These are phyloP conservation scores for Micrastur ruficollis DNA, from an alignment of 2,797 vertebrate species.

Conservation along the genomic window DNA sequence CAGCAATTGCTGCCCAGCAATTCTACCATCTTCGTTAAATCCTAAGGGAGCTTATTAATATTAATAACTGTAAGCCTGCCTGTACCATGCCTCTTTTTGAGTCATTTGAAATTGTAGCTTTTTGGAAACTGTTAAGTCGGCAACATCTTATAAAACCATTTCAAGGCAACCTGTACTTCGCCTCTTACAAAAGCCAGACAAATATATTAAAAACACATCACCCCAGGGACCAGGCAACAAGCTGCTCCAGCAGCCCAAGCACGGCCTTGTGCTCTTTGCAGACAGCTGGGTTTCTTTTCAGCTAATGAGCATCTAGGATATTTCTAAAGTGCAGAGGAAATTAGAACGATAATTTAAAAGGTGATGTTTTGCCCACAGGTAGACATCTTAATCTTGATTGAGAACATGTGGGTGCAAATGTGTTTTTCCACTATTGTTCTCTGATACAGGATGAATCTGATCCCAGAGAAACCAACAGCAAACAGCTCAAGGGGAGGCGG, in stretches of 20 bases:
- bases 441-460: not conserved
- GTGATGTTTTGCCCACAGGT: constrained; percentile 9
- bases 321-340: not conserved
- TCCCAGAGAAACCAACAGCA: not conserved
- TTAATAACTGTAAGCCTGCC: not conserved
- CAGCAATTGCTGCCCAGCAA: not conserved
- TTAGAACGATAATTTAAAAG: constrained; percentile 9
- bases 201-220: not conserved
- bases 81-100: not conserved
- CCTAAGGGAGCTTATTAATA: not conserved
- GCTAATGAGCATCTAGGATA: not conserved
- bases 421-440: not conserved
- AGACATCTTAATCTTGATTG: not conserved
- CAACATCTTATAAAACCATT: not conserved
- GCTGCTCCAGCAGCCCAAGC: not conserved
- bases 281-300: not conserved
- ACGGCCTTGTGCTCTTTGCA: not conserved
- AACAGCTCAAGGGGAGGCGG: not conserved
- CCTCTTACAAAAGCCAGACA: not conserved
- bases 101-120: not conserved
- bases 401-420: not conserved
- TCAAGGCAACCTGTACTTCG: not conserved
- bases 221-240: not conserved
- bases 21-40: not conserved
- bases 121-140: not conserved